These are phyloP conservation scores for Leptopilina boulardi DNA, from an alignment of 1,140 invertebrate genomes.

Conservation along the genomic window DNA sequence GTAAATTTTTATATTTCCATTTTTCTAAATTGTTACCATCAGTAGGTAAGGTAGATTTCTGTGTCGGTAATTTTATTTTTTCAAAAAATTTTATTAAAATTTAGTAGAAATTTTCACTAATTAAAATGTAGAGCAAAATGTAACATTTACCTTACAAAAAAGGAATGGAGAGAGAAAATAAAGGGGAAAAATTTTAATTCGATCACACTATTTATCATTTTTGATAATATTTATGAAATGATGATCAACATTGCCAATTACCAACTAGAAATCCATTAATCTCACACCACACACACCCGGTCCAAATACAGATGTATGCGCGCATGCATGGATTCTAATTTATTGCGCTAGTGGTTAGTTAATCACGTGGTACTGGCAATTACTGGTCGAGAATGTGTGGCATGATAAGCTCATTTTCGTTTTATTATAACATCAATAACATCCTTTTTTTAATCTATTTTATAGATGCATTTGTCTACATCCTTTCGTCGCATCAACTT, in stretches of 20 bases:
- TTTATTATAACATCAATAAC: neutral
- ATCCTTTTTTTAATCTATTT: neutral
- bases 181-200: neutral
- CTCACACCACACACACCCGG: neutral
- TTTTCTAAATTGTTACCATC: too few species aligned
- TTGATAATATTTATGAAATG: neutral
- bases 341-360: slow-evolving; percentile 13
- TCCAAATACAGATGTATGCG: neutral
- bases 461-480: too few species aligned
- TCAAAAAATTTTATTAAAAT: too few species aligned
- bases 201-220: neutral
- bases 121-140: too few species aligned
- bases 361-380: neutral
- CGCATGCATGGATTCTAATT: neutral
- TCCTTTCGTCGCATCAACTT: too few species aligned
- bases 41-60: too few species aligned
- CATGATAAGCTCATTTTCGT: neutral
- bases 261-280: slow-evolving; percentile 10
- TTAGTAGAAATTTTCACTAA: too few species aligned
- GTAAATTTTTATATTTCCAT: too few species aligned
- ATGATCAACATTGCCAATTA: slow-evolving; percentile 1
- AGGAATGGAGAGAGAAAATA: neutral
- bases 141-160: neutral
- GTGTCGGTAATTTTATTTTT: too few species aligned
- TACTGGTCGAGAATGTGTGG: neutral